Percentiles rank a stretch among this genome's conserved stretches.
Evolutionary conservation across 2,113 vertebrate genomes (phyloP).

Genomic region (Struthidea cinerea): DNA sequence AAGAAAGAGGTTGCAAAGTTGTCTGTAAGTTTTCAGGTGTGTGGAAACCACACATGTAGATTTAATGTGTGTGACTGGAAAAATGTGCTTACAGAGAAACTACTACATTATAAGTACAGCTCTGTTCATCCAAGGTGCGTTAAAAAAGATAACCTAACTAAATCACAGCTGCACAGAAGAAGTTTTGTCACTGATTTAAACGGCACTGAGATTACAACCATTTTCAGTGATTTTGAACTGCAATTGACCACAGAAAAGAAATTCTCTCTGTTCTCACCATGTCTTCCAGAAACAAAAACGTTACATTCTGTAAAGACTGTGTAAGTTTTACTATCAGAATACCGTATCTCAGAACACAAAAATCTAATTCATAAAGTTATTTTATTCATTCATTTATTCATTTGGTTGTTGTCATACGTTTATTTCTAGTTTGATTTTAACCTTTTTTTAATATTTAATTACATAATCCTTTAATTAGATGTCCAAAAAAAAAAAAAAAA

Average conservation of each 20-base stretch:
- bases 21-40: background rate
- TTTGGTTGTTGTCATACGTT: background rate
- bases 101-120: background rate
- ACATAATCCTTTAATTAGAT: slow-evolving; percentile 9
- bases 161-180: background rate
- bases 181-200: background rate
- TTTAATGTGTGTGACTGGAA: background rate
- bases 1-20: background rate
- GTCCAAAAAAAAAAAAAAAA: background rate
- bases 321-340: background rate
- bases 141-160: background rate
- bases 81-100: background rate
- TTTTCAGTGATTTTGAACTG: background rate
- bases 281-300: background rate
- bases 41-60: background rate
- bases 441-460: slow-evolving; percentile 34
- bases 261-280: background rate
- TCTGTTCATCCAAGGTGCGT: background rate
- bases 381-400: background rate
- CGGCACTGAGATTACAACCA: background rate
- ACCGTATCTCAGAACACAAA: background rate
- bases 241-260: background rate
- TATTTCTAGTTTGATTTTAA: background rate
- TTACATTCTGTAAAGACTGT: background rate
- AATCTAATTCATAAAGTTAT: background rate